Percentiles rank a stretch among this genome's conserved stretches.
Evolutionary conservation across 1,140 invertebrate genomes (phyloP).

Genomic region (Scylla paramamosain): DNA sequence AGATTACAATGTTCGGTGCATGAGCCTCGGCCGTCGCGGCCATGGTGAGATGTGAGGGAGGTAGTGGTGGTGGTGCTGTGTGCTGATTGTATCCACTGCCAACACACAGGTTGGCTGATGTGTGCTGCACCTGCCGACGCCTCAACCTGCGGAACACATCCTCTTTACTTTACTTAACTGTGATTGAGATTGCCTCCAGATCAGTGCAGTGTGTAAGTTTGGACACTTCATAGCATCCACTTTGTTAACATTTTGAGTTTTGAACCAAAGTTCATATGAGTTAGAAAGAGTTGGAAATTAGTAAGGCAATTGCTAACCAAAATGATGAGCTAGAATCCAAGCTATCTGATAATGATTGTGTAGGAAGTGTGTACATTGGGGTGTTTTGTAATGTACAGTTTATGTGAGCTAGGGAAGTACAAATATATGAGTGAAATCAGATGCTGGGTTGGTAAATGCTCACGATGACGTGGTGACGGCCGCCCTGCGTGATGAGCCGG

Average conservation of each 20-base stretch:
- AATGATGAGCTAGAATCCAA: neutral
- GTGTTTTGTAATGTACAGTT: constrained; percentile 54
- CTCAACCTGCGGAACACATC: neutral
- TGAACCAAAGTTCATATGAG: constrained; percentile 15
- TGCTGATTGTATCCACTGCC: neutral
- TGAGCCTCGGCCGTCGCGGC: neutral
- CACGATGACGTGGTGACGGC: neutral
- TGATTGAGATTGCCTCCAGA: constrained; percentile 21
- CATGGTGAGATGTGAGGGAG: constrained; percentile 28
- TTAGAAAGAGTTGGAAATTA: neutral
- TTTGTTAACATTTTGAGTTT: neutral
- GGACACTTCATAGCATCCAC: neutral
- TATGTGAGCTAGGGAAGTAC: constrained; percentile 64
- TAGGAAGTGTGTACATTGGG: constrained; percentile 55
- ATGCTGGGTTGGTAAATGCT: constrained; percentile 50
- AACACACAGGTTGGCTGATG: neutral
- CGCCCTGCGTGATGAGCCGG: neutral
- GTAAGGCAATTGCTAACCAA: constrained; percentile 8
- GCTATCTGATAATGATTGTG: constrained; percentile 17
- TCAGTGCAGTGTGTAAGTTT: neutral
- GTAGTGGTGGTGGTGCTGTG: constrained; percentile 41
- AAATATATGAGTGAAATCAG: constrained; percentile 60
- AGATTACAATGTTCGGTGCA: constrained; percentile 39
- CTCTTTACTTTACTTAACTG: constrained; percentile 6
- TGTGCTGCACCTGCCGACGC: neutral